Evolutionary conservation across 2,888 invertebrate species (phyloP).

Genomic region (Kryphioiulus occultus): DNA sequence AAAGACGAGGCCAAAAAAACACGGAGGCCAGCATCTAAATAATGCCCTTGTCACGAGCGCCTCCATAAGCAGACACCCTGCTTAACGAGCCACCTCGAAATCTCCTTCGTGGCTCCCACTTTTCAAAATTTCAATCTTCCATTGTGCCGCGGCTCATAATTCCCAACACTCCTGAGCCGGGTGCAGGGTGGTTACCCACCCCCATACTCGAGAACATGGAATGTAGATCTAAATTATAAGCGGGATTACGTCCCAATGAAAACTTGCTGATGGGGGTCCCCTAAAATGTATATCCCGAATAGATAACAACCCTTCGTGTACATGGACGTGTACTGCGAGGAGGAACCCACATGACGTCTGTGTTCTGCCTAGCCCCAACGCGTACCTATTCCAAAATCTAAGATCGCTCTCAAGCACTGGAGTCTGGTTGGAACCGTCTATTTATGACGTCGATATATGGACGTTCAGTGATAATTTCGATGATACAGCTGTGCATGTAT

Average conservation of each 20-base stretch:
- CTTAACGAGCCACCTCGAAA: slow-evolving; percentile 20
- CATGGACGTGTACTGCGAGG: background rate
- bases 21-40: slow-evolving; percentile 26
- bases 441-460: no score
- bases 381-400: background rate
- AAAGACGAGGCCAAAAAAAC: slow-evolving; percentile 46
- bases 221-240: slow-evolving; percentile 30
- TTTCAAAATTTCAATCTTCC: slow-evolving; percentile 7
- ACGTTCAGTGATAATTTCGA: no score
- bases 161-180: slow-evolving; percentile 12
- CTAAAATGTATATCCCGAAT: background rate
- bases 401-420: background rate
- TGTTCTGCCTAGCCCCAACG: background rate
- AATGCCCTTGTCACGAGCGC: slow-evolving; percentile 44
- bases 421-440: no score
- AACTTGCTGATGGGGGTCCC: background rate
- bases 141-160: slow-evolving; percentile 18
- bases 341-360: background rate
- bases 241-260: background rate
- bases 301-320: background rate
- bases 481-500: no score
- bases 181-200: background rate
- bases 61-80: slow-evolving; percentile 25
- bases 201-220: background rate
- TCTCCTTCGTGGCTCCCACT: slow-evolving; percentile 22